Percentiles rank a stretch among this genome's conserved stretches.
phyloP scores from a whole-genome alignment of 2,888 invertebrate species.

The Epirrhoe tristata region DNA sequence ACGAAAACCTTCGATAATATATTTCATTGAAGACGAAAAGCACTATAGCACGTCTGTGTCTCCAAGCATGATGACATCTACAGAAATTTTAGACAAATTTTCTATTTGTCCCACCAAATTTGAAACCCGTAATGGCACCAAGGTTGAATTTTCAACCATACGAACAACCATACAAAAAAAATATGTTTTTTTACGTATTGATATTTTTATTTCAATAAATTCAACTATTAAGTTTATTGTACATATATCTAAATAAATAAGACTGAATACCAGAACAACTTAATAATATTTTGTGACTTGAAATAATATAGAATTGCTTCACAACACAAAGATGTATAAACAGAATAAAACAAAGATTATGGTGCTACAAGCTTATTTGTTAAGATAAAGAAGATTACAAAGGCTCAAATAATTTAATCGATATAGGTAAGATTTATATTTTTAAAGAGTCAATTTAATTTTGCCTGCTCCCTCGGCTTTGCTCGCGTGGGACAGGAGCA shows the following conservation, averaged over 20 bases:
- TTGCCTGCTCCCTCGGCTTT: not conserved
- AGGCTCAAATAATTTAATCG: not conserved
- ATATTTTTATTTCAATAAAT: slow-evolving; percentile 32
- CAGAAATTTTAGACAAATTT: too few relatives aligned
- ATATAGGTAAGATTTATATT: too few relatives aligned
- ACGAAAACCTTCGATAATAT: too few relatives aligned
- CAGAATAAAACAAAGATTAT: slow-evolving; percentile 5
- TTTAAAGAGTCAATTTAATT: too few relatives aligned
- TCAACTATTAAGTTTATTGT: slow-evolving; percentile 36
- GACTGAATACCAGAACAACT: slow-evolving; percentile 32
- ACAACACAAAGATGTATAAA: slow-evolving; percentile 32
- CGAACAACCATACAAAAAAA: not conserved
- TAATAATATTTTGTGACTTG: slow-evolving; percentile 33
- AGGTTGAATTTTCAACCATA: too few relatives aligned
- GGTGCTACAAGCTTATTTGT: not conserved
- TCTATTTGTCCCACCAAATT: too few relatives aligned
- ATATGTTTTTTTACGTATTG: slow-evolving; percentile 1
- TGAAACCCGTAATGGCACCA: too few relatives aligned
- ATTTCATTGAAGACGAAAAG: too few relatives aligned
- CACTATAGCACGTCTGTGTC: too few relatives aligned
- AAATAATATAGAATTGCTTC: slow-evolving; percentile 30
- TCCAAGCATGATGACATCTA: too few relatives aligned
- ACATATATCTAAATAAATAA: slow-evolving; percentile 38
- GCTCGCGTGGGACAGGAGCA: not conserved
- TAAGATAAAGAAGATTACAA: not conserved